A percentile compares a stretch with the other conserved stretches of the same genome.
Conservation (phyloP, 2,888 invertebrate species). For the Tetramorium bicarinatum region DNA sequence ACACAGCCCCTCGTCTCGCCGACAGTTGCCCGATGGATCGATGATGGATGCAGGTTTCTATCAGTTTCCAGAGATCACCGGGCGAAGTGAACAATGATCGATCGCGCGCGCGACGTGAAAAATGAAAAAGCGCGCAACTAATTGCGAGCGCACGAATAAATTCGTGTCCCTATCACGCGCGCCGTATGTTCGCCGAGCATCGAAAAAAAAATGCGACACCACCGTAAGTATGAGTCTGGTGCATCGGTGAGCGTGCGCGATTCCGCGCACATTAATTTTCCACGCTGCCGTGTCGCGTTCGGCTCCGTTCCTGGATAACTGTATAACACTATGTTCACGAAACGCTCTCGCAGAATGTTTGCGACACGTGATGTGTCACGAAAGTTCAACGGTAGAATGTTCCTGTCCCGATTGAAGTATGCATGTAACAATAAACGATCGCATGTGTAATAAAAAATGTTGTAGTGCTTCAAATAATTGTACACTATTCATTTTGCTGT, state of each 20-base stretch:
- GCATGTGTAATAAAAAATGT: background rate
- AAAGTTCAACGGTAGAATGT: conserved; percentile 25
- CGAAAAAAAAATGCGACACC: conserved; percentile 23
- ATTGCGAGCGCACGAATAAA: conserved; percentile 66
- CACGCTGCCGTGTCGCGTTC: conserved; percentile 40
- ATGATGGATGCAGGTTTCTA: conserved; percentile 74
- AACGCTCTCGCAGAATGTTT: conserved; percentile 38
- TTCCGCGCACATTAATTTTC: conserved; percentile 53
- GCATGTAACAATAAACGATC: conserved; percentile 9
- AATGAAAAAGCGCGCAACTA: conserved; percentile 72
- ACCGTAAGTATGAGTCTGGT: conserved; percentile 27
- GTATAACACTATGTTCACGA: conserved; percentile 26
- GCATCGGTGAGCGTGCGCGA: conserved; percentile 34
- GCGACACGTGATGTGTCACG: conserved; percentile 31
- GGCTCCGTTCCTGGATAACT: conserved; percentile 32
- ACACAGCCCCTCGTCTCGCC: conserved; percentile 61
- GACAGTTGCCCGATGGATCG: conserved; percentile 76
- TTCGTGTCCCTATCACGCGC: conserved; percentile 51
- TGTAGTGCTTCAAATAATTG: background rate
- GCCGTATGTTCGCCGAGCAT: conserved; percentile 43
- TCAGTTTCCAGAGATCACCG: conserved; percentile 64
- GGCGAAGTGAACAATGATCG: conserved; percentile 78
- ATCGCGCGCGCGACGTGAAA: conserved; percentile 71
- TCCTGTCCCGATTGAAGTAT: conserved; percentile 10
- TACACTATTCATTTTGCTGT: background rate